Percentiles rank a stretch among this genome's conserved stretches.
Evolutionary conservation across 1,140 invertebrate species (phyloP).

Genomic region (Scaptodrosophila lebanonensis): DNA sequence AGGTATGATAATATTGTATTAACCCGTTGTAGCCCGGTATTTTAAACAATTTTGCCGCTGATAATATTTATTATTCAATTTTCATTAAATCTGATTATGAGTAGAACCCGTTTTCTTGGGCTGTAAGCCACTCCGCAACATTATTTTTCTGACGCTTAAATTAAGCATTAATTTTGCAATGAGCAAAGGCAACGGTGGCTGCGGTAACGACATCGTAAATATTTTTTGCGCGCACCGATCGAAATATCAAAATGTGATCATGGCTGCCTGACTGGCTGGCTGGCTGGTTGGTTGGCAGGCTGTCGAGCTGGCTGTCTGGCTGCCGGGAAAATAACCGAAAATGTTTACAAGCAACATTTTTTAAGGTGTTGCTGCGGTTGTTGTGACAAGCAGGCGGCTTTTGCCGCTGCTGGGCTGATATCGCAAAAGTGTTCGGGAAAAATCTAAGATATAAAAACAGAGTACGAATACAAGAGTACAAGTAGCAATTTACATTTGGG

Average conservation of each 20-base stretch:
- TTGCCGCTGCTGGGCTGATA: constrained; percentile 6
- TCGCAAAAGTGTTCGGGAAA: constrained; percentile 22
- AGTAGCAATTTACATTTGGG: no score
- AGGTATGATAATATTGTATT: no score
- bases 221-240: constrained; percentile 22
- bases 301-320: no score
- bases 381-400: constrained; percentile 44
- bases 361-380: constrained; percentile 56
- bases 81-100: constrained; percentile 69
- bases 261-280: no score
- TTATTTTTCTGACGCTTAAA: constrained; percentile 66
- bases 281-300: no score
- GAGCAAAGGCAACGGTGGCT: constrained; percentile 11
- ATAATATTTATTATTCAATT: constrained; percentile 75
- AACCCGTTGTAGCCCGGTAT: constrained; percentile 26
- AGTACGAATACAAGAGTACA: neutral
- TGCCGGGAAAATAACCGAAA: constrained; percentile 43
- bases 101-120: constrained; percentile 51
- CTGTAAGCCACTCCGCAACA: constrained; percentile 51
- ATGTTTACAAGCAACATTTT: constrained; percentile 27
- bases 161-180: constrained; percentile 64
- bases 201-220: constrained; percentile 43
- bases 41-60: constrained; percentile 52
- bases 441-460: constrained; percentile 15
- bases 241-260: constrained; percentile 30